Evolutionary conservation across 2,797 vertebrate genomes (phyloP).

Genomic region (Poecilia picta): DNA sequence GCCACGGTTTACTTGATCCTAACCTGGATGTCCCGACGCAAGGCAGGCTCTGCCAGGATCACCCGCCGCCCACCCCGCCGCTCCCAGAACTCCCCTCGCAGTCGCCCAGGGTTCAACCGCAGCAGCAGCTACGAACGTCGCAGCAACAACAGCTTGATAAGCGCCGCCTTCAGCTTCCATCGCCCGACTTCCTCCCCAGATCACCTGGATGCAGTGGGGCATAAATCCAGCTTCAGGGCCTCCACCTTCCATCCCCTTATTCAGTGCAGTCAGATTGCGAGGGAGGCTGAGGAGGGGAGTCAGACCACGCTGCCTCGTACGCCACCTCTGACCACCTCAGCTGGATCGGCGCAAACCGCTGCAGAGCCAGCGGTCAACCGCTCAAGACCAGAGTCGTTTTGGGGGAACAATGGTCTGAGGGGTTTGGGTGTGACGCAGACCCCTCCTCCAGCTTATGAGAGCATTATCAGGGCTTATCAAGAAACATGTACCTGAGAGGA

Average conservation of each 20-base stretch:
- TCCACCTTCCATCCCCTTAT: constrained; percentile 97
- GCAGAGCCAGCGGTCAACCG: constrained; percentile 68
- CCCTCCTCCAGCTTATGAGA: constrained; percentile 93
- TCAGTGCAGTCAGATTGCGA: constrained; percentile 90
- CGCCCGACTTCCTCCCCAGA: constrained; percentile 89
- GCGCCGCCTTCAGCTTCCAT: constrained; percentile 93
- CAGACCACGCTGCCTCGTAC: constrained; percentile 88
- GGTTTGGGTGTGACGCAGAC: constrained; percentile 84
- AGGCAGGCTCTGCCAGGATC: constrained; percentile 90
- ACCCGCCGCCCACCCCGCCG: constrained; percentile 85
- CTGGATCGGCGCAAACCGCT: constrained; percentile 62
- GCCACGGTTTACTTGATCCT: constrained; percentile 87
- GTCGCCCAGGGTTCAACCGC: constrained; percentile 89
- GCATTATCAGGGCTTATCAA: constrained; percentile 92
- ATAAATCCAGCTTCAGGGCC: constrained; percentile 93
- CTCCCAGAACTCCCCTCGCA: constrained; percentile 71
- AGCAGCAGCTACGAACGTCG: constrained; percentile 89
- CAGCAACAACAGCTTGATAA: constrained; percentile 90
- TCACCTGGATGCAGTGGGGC: constrained; percentile 86
- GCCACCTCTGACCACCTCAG: constrained; percentile 68
- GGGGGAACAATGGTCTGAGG: constrained; percentile 87
- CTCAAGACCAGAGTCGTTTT: constrained; percentile 87
- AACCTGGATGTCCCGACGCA: constrained; percentile 89
- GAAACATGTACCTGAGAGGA: constrained; percentile 79
- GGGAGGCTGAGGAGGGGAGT: constrained; percentile 88